These are phyloP conservation scores for Sarcophilus harrisii DNA, from an alignment of 2,797 vertebrate species.

Conservation along the genomic window DNA sequence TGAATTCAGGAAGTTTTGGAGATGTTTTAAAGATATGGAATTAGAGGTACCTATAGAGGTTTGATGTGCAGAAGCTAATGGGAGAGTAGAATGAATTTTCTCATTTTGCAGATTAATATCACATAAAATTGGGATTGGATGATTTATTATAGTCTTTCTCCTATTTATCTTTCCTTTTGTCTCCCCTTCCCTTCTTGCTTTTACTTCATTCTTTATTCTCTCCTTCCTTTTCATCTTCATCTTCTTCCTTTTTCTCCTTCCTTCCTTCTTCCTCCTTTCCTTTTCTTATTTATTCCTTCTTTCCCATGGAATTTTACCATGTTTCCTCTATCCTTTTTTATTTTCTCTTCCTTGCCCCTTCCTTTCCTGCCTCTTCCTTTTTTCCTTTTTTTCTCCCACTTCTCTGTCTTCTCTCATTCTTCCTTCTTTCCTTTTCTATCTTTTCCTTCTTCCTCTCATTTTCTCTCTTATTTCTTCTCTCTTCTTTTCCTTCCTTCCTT, in stretches of 20 bases:
- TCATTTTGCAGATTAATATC: neutral
- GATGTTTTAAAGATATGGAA: neutral
- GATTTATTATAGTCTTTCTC: neutral
- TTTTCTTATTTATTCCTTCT: neutral
- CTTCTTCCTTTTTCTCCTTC: neutral
- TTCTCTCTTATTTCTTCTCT: neutral
- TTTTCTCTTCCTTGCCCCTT: neutral
- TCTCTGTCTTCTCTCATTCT: neutral
- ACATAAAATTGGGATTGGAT: neutral
- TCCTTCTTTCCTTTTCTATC: neutral
- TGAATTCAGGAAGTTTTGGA: neutral
- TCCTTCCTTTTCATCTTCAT: neutral
- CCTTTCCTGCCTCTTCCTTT: neutral
- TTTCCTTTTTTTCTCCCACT: neutral
- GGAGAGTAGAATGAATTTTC: neutral
- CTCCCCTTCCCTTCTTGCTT: neutral
- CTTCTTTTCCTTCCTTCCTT: neutral
- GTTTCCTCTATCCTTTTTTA: neutral
- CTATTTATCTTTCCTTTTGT: neutral
- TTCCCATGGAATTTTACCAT: neutral
- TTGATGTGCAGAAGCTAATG: neutral
- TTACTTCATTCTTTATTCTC: neutral
- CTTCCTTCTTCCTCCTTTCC: neutral
- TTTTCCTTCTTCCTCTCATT: neutral
- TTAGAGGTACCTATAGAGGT: neutral